A percentile compares a stretch with the other conserved stretches of the same genome.
Evolutionary conservation across 2,888 invertebrate species (phyloP).

Genomic region (Geophilus truncorum): DNA sequence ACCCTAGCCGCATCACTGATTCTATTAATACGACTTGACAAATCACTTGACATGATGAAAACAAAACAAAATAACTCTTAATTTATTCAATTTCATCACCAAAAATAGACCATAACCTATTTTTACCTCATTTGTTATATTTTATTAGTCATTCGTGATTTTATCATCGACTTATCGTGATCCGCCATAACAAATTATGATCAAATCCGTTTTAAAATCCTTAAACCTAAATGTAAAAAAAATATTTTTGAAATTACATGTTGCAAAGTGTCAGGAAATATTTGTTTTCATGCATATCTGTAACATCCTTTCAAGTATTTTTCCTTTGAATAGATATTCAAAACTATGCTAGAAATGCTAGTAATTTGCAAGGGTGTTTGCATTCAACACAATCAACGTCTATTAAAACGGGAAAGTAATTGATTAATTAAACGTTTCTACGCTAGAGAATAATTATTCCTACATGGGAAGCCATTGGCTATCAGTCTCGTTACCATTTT

Average conservation of each 20-base stretch:
- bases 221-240: neutral
- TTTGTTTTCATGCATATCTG: neutral
- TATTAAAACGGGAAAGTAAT: neutral
- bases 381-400: neutral
- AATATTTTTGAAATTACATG: neutral
- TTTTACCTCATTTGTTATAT: neutral
- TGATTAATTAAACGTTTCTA: neutral
- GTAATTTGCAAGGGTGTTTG: neutral
- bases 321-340: neutral
- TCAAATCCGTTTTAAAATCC: neutral
- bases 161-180: neutral
- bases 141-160: neutral
- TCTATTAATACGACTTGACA: neutral
- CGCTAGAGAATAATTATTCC: neutral
- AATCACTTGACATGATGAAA: neutral
- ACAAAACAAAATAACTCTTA: neutral
- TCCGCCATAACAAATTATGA: neutral
- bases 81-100: neutral
- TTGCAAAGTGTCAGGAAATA: neutral
- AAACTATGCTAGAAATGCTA: neutral
- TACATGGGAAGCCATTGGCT: neutral
- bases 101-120: neutral
- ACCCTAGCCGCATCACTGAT: neutral
- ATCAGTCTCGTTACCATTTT: neutral
- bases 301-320: neutral